phyloP scores from a whole-genome alignment of 92 coral and sea anemone genomes.

The Epizoanthus ramosus region DNA sequence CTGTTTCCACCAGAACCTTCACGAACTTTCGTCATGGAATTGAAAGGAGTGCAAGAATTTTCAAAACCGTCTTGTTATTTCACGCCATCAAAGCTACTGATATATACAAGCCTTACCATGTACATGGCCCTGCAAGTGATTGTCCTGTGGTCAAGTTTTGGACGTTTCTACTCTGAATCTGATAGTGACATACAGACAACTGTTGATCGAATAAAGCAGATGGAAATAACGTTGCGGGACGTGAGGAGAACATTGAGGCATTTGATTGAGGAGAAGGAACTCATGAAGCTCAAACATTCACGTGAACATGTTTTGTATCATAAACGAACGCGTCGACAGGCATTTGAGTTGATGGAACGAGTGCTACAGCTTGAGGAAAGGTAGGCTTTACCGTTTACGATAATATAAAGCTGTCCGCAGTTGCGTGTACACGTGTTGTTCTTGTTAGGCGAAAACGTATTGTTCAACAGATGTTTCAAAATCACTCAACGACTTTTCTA shows the following conservation, averaged over 20 bases:
- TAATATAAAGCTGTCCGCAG: background rate
- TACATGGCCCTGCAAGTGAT: background rate
- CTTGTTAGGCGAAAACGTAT: background rate
- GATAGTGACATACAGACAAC: background rate
- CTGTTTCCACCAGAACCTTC: background rate
- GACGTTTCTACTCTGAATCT: background rate
- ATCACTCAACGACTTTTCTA: background rate
- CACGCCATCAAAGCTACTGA: background rate
- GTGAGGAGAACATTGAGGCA: slow-evolving; percentile 1
- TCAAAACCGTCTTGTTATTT: background rate
- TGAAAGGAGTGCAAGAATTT: background rate
- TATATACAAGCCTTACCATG: background rate
- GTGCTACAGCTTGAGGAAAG: background rate
- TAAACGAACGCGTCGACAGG: slow-evolving; percentile 17
- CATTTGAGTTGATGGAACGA: background rate
- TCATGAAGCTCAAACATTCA: background rate
- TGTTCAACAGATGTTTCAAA: background rate
- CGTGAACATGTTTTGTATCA: slow-evolving; percentile 12
- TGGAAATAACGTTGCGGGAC: slow-evolving; percentile 19
- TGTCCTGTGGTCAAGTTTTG: background rate
- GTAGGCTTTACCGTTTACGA: background rate
- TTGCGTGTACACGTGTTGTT: background rate
- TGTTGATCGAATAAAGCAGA: slow-evolving; percentile 13
- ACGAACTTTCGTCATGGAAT: background rate
- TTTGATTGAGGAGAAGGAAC: slow-evolving; percentile 5